phyloP scores from a whole-genome alignment of 2,797 vertebrate genomes.

The Streptopelia turtur region DNA sequence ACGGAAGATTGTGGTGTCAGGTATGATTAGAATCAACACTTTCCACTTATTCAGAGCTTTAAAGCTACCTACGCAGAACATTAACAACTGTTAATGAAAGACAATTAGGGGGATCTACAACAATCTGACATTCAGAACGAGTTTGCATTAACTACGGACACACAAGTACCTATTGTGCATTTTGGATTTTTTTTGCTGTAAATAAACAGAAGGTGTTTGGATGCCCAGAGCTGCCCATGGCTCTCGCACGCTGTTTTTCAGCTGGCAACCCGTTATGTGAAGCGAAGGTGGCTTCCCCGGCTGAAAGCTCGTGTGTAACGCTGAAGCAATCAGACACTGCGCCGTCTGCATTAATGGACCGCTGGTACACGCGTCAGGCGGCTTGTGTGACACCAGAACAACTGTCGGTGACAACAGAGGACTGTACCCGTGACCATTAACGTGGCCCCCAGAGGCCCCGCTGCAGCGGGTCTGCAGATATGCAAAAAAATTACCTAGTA shows the following conservation, averaged over 20 bases:
- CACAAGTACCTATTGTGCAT: neutral
- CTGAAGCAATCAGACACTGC: neutral
- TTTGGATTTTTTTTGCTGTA: neutral
- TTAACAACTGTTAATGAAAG: constrained; percentile 52
- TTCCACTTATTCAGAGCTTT: constrained; percentile 67
- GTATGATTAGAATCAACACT: constrained; percentile 79
- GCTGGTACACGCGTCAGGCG: neutral
- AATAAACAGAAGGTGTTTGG: neutral
- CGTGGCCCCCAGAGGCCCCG: neutral
- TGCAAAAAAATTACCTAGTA: neutral
- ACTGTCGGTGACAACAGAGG: neutral
- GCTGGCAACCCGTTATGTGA: constrained; percentile 28
- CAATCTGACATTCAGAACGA: neutral
- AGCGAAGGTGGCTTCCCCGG: constrained; percentile 43
- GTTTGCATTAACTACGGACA: neutral
- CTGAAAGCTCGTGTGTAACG: constrained; percentile 12
- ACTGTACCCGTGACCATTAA: neutral
- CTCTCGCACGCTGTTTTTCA: neutral
- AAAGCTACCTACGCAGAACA: constrained; percentile 63
- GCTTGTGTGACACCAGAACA: constrained; percentile 51
- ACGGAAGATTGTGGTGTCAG: constrained; percentile 77
- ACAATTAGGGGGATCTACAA: neutral
- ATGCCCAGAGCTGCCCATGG: neutral
- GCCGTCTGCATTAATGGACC: constrained; percentile 23
- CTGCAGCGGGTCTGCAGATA: neutral